Conservation (phyloP, 2,888 invertebrate genomes). For the Amphipyra berbera region DNA sequence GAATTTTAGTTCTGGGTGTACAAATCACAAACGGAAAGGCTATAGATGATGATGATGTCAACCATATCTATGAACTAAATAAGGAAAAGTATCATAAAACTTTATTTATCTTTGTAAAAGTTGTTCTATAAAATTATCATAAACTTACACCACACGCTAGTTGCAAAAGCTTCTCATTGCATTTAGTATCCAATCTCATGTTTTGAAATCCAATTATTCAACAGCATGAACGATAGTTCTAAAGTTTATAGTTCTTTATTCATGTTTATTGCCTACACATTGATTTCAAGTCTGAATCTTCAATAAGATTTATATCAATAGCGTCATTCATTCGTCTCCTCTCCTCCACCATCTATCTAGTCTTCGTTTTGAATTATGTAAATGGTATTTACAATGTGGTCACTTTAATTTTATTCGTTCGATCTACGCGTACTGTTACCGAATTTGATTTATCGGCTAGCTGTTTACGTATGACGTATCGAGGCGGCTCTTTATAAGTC, state of each 20-base stretch:
- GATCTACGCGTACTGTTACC: conserved; percentile 69
- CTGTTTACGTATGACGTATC: conserved; percentile 73
- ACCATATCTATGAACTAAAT: conserved; percentile 20
- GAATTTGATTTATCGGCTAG: conserved; percentile 80
- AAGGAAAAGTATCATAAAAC: conserved; percentile 34
- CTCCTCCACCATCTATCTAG: conserved; percentile 65
- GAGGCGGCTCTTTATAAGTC: conserved; percentile 71
- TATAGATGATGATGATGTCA: conserved; percentile 12
- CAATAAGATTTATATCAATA: conserved; percentile 73
- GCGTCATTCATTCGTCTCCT: conserved; percentile 72
- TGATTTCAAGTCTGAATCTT: conserved; percentile 65
- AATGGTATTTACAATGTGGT: conserved; percentile 73
- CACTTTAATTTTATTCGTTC: conserved; percentile 72
- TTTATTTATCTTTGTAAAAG: conserved; percentile 53
- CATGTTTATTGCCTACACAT: conserved; percentile 68
- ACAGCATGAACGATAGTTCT: conserved; percentile 57
- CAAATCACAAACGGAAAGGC: neutral
- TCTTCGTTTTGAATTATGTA: conserved; percentile 75
- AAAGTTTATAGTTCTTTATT: conserved; percentile 64
- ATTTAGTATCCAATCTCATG: conserved; percentile 53
- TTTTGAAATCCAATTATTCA: conserved; percentile 66
- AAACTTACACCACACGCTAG: conserved; percentile 55
- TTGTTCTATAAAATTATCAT: conserved; percentile 57
- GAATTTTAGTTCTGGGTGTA: no score
- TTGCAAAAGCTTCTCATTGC: conserved; percentile 53